Evolutionary conservation across 1,140 invertebrate genomes (phyloP).

Genomic region (Prorops nasuta): DNA sequence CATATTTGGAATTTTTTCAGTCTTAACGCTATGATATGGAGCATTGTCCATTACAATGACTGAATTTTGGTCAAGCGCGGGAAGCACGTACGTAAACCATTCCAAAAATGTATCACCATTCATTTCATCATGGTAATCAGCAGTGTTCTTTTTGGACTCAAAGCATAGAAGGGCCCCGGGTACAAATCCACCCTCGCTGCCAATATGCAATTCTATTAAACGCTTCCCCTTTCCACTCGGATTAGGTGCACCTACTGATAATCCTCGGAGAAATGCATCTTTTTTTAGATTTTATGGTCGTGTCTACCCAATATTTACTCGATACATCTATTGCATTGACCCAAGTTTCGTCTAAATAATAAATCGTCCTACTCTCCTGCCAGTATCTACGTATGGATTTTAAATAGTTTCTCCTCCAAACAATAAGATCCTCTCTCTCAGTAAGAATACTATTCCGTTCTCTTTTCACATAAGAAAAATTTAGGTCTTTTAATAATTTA

Average conservation of each 20-base stretch:
- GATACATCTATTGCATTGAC: conserved; percentile 1
- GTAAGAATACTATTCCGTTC: conserved; percentile 1
- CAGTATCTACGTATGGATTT: conserved; percentile 1
- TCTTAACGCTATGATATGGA: neutral
- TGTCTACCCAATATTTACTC: conserved; percentile 5
- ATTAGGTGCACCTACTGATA: neutral
- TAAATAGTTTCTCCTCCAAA: no score
- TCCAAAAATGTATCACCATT: conserved; percentile 1
- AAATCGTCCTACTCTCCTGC: neutral
- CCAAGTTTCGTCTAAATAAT: conserved; percentile 6
- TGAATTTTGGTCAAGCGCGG: no score
- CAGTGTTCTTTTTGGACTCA: no score
- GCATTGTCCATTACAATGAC: conserved; percentile 7
- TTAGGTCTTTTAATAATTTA: conserved; percentile 1
- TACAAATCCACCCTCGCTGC: conserved; percentile 5
- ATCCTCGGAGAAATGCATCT: conserved; percentile 6
- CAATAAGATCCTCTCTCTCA: neutral
- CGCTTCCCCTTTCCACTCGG: no score
- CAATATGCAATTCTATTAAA: conserved; percentile 5
- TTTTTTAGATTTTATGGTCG: neutral
- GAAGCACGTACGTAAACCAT: neutral
- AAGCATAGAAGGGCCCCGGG: neutral
- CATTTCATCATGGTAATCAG: neutral
- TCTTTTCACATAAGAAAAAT: conserved; percentile 1
- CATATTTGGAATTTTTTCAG: no score